phyloP scores from a whole-genome alignment of 1,140 invertebrate species.

The Chrysopa pallens region DNA sequence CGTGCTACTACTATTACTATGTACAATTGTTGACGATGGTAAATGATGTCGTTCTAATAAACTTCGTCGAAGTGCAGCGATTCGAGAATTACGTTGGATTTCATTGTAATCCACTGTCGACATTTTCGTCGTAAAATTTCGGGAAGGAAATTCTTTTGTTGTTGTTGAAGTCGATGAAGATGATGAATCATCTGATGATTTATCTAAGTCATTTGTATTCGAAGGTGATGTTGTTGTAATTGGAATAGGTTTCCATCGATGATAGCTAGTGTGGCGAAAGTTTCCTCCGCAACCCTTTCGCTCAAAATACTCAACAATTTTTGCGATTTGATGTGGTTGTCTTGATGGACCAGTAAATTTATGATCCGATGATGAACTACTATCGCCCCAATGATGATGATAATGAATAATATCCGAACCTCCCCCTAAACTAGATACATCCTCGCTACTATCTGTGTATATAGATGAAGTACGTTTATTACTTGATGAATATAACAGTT shows the following conservation, averaged over 20 bases:
- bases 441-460: constrained; percentile 72
- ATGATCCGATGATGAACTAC: constrained; percentile 33
- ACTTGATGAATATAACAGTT: constrained; percentile 27
- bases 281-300: constrained; percentile 35
- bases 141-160: too few relatives aligned
- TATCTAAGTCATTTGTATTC: background rate
- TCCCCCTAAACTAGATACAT: constrained; percentile 57
- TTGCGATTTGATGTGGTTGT: constrained; percentile 52
- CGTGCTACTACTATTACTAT: constrained; percentile 12
- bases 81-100: constrained; percentile 1
- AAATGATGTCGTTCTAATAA: background rate
- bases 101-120: background rate
- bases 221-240: background rate
- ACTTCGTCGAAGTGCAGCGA: background rate
- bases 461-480: constrained; percentile 57
- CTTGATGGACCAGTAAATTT: constrained; percentile 29
- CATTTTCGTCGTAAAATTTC: background rate
- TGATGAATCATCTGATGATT: background rate
- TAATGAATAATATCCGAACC: constrained; percentile 44
- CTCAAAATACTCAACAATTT: constrained; percentile 79
- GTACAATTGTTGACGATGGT: constrained; percentile 1
- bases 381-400: too few relatives aligned
- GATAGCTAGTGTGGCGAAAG: constrained; percentile 13
- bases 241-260: background rate
- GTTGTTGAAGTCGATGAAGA: too few relatives aligned